These are phyloP conservation scores for Neoarius graeffei DNA, from an alignment of 2,113 vertebrate genomes.

Conservation along the genomic window DNA sequence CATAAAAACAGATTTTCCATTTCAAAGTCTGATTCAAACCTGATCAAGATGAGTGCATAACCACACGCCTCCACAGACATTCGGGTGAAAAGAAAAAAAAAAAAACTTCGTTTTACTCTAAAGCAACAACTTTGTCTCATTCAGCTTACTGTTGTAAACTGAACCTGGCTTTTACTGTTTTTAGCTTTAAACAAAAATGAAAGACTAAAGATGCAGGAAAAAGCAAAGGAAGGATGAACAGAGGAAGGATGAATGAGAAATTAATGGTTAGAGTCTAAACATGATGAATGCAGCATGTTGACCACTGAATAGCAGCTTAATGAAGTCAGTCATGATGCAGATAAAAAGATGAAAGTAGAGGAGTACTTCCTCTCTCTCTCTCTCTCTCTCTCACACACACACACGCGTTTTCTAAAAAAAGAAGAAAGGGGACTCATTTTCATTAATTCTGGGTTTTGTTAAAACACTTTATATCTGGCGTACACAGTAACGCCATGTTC, in stretches of 20 bases:
- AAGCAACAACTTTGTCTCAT: not conserved
- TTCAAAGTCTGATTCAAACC: not conserved
- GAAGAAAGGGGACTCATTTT: not conserved
- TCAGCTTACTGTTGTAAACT: not conserved
- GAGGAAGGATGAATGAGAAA: not conserved
- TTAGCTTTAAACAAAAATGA: not conserved
- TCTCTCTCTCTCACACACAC: not conserved
- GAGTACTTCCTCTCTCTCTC: not conserved
- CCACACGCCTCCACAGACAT: not conserved
- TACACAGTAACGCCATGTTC: not conserved
- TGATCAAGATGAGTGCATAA: not conserved
- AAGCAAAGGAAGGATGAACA: not conserved
- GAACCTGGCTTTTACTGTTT: not conserved
- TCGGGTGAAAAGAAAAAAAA: not conserved
- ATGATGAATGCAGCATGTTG: not conserved
- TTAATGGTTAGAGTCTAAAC: not conserved
- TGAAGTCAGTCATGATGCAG: not conserved
- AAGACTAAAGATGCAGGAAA: not conserved
- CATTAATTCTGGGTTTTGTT: not conserved
- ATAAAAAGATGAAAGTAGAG: not conserved
- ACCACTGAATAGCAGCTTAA: not conserved
- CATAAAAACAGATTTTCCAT: not conserved
- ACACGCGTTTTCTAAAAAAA: not conserved
- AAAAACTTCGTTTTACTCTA: not conserved
- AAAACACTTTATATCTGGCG: not conserved